Conservation (phyloP, 2,113 vertebrate genomes). For the Colius striatus region DNA sequence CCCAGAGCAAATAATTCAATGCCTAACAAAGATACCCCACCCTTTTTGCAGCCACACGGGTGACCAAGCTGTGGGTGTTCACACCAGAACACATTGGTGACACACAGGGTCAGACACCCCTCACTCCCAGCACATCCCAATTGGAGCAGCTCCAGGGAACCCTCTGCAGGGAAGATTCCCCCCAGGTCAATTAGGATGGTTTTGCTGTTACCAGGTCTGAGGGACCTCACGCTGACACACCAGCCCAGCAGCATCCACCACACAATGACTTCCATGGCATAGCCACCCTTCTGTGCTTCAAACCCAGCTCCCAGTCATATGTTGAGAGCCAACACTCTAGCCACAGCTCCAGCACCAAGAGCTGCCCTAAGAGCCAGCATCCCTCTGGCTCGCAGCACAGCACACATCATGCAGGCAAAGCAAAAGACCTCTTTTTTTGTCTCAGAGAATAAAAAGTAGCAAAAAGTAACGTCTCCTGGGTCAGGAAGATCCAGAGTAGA, state of each 20-base stretch:
- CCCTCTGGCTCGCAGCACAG: neutral
- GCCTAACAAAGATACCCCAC: neutral
- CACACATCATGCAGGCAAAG: neutral
- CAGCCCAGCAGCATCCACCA: neutral
- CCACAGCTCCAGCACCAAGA: neutral
- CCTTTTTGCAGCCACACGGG: neutral
- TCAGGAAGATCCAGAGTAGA: neutral
- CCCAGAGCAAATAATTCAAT: neutral
- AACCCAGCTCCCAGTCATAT: neutral
- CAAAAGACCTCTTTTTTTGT: neutral
- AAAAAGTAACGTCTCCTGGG: neutral
- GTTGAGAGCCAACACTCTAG: fast-evolving
- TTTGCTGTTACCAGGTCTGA: neutral
- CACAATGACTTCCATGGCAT: fast-evolving
- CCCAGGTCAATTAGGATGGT: fast-evolving
- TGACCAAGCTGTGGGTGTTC: fast-evolving
- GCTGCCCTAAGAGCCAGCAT: neutral
- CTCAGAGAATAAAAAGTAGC: neutral
- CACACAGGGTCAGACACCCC: fast-evolving
- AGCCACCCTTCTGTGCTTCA: neutral
- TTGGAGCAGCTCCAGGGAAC: neutral
- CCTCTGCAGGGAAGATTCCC: neutral
- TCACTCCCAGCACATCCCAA: fast-evolving
- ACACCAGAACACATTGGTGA: fast-evolving
- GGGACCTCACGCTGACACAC: fast-evolving